Evolutionary conservation across 2,888 invertebrate genomes (phyloP).

Genomic region (Macrophya annulata): DNA sequence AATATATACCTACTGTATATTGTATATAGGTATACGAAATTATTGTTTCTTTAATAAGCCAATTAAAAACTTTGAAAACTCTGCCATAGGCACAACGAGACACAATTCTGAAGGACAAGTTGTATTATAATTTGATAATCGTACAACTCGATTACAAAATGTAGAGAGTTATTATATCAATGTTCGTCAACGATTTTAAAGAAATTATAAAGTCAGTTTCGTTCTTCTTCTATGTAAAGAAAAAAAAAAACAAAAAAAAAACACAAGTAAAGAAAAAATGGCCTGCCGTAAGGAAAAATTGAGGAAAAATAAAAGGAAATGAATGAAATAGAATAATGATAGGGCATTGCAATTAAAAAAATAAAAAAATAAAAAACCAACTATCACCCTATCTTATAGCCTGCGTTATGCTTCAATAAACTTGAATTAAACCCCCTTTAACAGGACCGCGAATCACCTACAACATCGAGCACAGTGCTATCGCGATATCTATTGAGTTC

Average conservation of each 20-base stretch:
- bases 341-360: not conserved
- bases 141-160: not conserved
- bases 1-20: too few relatives aligned
- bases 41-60: constrained; percentile 22
- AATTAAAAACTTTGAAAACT: constrained; percentile 4
- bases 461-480: constrained; percentile 19
- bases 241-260: not conserved
- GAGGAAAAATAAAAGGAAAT: not conserved
- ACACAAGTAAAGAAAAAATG: too few relatives aligned
- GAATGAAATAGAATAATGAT: not conserved
- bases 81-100: not conserved
- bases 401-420: constrained; percentile 39
- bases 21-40: not conserved
- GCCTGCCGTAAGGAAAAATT: not conserved
- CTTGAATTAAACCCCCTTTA: constrained; percentile 51
- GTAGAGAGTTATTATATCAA: not conserved
- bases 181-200: not conserved
- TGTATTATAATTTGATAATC: not conserved
- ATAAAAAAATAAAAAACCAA: not conserved
- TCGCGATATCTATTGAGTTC: constrained; percentile 56
- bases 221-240: not conserved
- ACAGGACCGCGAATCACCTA: constrained; percentile 43
- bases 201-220: not conserved
- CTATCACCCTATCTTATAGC: constrained; percentile 14
- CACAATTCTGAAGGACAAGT: not conserved